phyloP scores from a whole-genome alignment of 2,888 invertebrate genomes.

The Tetheella fluctuosa region DNA sequence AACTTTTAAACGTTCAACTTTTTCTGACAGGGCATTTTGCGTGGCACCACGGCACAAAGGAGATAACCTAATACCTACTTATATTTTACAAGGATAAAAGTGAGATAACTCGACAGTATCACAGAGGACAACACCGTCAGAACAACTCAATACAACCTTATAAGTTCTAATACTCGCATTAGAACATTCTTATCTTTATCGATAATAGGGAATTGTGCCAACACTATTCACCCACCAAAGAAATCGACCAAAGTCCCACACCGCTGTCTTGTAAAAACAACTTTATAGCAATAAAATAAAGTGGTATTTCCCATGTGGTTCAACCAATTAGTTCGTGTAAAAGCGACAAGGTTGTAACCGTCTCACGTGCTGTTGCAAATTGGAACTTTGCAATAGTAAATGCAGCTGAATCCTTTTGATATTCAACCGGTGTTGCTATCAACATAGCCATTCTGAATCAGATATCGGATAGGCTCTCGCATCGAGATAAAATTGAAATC shows the following conservation, averaged over 20 bases:
- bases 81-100: background rate
- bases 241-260: constrained; percentile 19
- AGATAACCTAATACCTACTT: background rate
- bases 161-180: constrained; percentile 64
- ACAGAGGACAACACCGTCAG: background rate
- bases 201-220: constrained; percentile 68
- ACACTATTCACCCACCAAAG: constrained; percentile 49
- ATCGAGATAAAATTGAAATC: constrained; percentile 68
- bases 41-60: too few relatives aligned
- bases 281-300: constrained; percentile 12
- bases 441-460: constrained; percentile 56
- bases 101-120: background rate
- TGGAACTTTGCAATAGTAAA: constrained; percentile 60
- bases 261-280: constrained; percentile 20
- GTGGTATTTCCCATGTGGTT: constrained; percentile 21
- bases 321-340: constrained; percentile 14
- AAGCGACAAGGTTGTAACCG: constrained; percentile 52
- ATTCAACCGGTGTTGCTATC: constrained; percentile 65
- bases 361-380: constrained; percentile 52
- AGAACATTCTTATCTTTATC: constrained; percentile 63
- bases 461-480: constrained; percentile 54
- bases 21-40: background rate
- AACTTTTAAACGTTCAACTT: background rate
- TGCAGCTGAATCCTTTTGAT: constrained; percentile 52
- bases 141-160: constrained; percentile 71